A percentile compares a stretch with the other conserved stretches of the same genome.
Evolutionary conservation across 2,797 vertebrate genomes (phyloP).

Genomic region (Morus bassanus): DNA sequence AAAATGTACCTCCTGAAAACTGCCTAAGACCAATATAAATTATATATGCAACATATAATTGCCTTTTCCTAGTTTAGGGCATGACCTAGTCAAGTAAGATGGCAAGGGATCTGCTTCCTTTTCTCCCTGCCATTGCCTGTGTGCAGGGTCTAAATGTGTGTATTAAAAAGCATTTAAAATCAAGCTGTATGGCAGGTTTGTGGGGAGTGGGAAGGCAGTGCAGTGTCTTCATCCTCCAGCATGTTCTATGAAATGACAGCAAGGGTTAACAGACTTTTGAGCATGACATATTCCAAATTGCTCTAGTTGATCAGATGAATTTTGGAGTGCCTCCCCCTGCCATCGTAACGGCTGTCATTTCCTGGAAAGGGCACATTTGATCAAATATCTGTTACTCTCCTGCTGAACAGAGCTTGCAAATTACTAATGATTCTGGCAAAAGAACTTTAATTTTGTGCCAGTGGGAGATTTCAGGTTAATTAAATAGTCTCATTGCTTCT

Average conservation of each 20-base stretch:
- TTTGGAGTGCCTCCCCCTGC: background rate
- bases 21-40: background rate
- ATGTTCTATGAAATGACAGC: background rate
- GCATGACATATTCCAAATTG: background rate
- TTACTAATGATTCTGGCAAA: slow-evolving; percentile 74
- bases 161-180: background rate
- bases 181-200: background rate
- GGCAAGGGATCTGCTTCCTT: background rate
- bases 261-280: background rate
- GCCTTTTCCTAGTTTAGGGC: background rate
- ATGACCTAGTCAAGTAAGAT: background rate
- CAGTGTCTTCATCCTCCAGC: background rate
- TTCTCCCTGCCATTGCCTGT: background rate
- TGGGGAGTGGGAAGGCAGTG: background rate
- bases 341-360: slow-evolving; percentile 61
- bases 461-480: slow-evolving; percentile 76
- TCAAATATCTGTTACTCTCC: slow-evolving; percentile 64
- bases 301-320: slow-evolving; percentile 28
- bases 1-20: background rate
- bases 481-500: slow-evolving; percentile 59
- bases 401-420: slow-evolving; percentile 69
- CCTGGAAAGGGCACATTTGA: slow-evolving; percentile 72
- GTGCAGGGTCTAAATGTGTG: accelerated
- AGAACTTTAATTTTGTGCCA: slow-evolving; percentile 67
- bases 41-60: background rate